Base-by-base conservation (phyloP, 2,797 vertebrate genomes). In the Xerus rutilus region DNA sequence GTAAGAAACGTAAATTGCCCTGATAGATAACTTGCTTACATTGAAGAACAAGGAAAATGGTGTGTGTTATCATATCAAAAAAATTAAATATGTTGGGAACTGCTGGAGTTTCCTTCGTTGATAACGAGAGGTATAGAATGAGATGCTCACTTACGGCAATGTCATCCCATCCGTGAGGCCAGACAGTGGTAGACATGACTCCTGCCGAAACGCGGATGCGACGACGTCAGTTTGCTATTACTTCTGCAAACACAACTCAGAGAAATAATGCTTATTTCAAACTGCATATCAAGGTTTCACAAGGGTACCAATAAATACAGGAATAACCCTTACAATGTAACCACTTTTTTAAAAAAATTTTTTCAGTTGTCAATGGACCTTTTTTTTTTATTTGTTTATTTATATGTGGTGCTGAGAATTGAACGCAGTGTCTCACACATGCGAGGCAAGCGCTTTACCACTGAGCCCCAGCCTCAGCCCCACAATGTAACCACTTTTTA, bases 11-110 rank as follows among this genome's bases (percentile, higher is more conserved):
- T 74, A 89, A 91, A 72, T 73, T 77, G 67, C 43, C 95, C 89
- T 95, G 69, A 93, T 78, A 96, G 93, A 96, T 79, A 96, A 95
- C 97, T 93, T 90, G 73, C 77, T 87, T 86, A 89, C 73, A 91
- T 96, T 92, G 78, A 93, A 94, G 94, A 96, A 86, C 20, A 88
- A 95, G 91, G 30, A 93, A 95, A 95, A 93, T 7, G 21, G 77
- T 87, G 14, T 52, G 52, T 86, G 89, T 76, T 91, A 65, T 77
- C 35, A 47, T 62, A 95, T 74, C 82, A 83, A 93, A 95, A 25
- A 97, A 87, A 30, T 88, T 94, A 93, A 93, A 91, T 74, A 21
- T 73, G 54, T 79, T 69, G 43, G 72, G 59, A 97, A 73, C 62
- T 85, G 76, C 84, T 85, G 92, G 79, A 65, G 49, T 92, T 95